These are phyloP conservation scores for Hemiprocne comata DNA, from an alignment of 2,113 vertebrate species.

Conservation along the genomic window DNA sequence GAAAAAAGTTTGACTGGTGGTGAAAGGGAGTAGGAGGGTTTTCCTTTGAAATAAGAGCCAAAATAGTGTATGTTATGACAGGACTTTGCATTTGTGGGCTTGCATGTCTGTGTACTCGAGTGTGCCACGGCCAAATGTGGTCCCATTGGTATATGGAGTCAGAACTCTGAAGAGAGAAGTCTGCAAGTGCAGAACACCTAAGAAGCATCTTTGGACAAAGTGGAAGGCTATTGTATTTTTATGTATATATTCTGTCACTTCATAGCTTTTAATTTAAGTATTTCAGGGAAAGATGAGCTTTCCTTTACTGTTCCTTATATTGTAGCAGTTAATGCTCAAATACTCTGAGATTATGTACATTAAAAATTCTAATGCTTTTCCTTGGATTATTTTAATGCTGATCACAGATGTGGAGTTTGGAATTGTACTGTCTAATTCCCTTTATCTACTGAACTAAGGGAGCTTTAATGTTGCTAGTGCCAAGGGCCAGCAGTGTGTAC, in stretches of 20 bases:
- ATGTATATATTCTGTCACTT: background rate
- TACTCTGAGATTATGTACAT: background rate
- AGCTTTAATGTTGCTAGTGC: background rate
- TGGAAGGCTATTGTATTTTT: background rate
- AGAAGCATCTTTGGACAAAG: background rate
- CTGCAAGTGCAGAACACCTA: background rate
- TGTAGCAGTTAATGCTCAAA: background rate
- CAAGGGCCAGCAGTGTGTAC: background rate
- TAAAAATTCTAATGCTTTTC: background rate
- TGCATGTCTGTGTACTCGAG: accelerated
- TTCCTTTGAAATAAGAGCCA: background rate
- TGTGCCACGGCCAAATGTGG: background rate
- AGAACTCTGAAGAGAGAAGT: background rate
- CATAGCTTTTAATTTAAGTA: background rate
- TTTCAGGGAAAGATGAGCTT: background rate
- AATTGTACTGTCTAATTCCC: background rate
- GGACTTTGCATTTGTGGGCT: background rate
- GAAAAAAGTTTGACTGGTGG: background rate
- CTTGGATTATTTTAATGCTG: background rate
- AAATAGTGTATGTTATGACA: background rate
- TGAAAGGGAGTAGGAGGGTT: background rate
- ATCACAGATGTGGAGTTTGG: background rate
- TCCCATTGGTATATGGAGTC: accelerated
- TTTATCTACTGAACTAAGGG: background rate
- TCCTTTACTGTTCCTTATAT: background rate